Percentiles rank a stretch among this genome's conserved stretches.
Evolutionary conservation across 2,888 invertebrate species (phyloP).

Genomic region (Perdita meconis): DNA sequence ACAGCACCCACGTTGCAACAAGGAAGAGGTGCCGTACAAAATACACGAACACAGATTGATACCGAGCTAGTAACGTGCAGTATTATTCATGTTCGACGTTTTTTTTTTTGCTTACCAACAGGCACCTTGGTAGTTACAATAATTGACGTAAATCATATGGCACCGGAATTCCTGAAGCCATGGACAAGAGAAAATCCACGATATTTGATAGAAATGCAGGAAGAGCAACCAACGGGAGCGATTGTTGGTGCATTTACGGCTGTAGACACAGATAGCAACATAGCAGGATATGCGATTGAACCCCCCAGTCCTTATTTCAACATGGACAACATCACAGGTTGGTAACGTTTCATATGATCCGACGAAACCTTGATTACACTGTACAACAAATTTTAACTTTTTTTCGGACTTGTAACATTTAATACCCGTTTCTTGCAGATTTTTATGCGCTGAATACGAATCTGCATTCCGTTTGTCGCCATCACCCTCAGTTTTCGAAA

Average conservation of each 20-base stretch:
- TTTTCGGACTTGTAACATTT: too few species aligned
- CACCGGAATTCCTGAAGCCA: constrained; percentile 88
- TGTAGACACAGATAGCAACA: constrained; percentile 92
- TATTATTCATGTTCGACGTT: background rate
- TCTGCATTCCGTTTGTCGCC: too few species aligned
- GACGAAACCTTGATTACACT: too few species aligned
- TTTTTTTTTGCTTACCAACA: constrained; percentile 71
- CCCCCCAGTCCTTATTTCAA: constrained; percentile 91
- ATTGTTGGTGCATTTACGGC: constrained; percentile 91
- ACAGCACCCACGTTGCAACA: constrained; percentile 92
- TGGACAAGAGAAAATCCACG: constrained; percentile 89
- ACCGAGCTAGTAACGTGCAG: background rate
- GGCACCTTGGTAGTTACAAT: constrained; percentile 88
- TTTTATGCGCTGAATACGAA: too few species aligned
- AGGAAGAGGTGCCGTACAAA: constrained; percentile 87
- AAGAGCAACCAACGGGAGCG: constrained; percentile 93
- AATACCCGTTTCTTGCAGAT: too few species aligned
- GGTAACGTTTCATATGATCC: constrained; percentile 46
- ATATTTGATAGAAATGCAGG: constrained; percentile 89
- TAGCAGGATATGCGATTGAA: constrained; percentile 90
- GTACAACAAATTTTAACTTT: too few species aligned
- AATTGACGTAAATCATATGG: constrained; percentile 86
- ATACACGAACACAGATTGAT: constrained; percentile 3
- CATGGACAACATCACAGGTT: constrained; percentile 92
- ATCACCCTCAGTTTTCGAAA: too few species aligned